Percentiles rank a stretch among this genome's conserved stretches.
Evolutionary conservation across 2,888 invertebrate species (phyloP).

Genomic region (Lasioglossum villosulum): DNA sequence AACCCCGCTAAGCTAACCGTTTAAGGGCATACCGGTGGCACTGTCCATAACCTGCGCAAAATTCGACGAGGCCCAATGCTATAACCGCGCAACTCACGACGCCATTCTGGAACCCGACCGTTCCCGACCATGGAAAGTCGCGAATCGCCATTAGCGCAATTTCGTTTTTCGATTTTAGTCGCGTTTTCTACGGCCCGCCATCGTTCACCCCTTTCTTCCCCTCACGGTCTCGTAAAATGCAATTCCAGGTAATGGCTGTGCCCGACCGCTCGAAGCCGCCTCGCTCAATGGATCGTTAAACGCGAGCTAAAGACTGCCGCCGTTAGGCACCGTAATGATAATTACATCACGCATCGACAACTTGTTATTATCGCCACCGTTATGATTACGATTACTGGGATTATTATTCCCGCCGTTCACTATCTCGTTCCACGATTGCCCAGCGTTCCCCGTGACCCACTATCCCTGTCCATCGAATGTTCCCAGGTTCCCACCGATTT

Average conservation of each 20-base stretch:
- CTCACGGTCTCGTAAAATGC: slow-evolving; percentile 78
- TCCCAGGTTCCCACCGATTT: too few species aligned
- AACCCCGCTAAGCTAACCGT: slow-evolving; percentile 34
- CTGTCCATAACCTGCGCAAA: slow-evolving; percentile 39
- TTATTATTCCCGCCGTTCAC: background rate
- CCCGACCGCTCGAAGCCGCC: slow-evolving; percentile 70
- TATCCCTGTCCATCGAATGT: background rate
- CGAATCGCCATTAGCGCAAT: background rate
- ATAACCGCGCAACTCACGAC: background rate
- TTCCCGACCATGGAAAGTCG: background rate
- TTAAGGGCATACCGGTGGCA: slow-evolving; percentile 31
- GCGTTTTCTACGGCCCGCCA: background rate
- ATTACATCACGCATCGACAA: slow-evolving; percentile 68
- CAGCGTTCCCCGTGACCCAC: background rate
- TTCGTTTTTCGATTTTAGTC: background rate
- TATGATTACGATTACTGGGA: slow-evolving; percentile 30
- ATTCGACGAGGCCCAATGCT: slow-evolving; percentile 25
- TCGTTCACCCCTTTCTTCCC: slow-evolving; percentile 40
- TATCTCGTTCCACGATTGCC: background rate
- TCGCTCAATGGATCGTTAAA: slow-evolving; percentile 78
- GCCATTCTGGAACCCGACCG: background rate
- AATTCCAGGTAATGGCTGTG: slow-evolving; percentile 77
- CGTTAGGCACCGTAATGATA: slow-evolving; percentile 62
- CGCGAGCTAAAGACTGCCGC: slow-evolving; percentile 57
- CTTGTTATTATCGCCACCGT: background rate